Evolutionary conservation across 2,888 invertebrate genomes (phyloP).

Genomic region (Meiosimyza platycephala): DNA sequence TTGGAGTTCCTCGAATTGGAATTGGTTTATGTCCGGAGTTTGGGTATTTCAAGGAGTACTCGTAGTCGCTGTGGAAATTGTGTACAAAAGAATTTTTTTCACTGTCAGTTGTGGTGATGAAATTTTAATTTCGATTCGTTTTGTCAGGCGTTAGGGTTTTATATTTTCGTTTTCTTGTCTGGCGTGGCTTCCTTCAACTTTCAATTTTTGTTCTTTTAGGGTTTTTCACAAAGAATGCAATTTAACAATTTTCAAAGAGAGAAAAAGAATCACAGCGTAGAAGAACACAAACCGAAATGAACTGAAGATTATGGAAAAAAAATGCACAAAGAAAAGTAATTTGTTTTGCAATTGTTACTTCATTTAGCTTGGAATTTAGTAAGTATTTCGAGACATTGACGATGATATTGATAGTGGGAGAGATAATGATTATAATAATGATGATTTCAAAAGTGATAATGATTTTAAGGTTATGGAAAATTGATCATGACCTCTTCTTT

Average conservation of each 20-base stretch:
- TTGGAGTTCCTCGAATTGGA: neutral
- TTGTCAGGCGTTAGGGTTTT: slow-evolving; percentile 32
- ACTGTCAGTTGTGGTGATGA: slow-evolving; percentile 42
- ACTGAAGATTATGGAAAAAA: neutral
- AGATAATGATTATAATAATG: neutral
- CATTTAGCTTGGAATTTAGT: slow-evolving; percentile 33
- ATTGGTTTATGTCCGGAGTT: no score
- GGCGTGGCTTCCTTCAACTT: neutral
- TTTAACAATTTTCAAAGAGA: slow-evolving; percentile 10
- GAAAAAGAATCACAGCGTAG: neutral
- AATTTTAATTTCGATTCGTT: slow-evolving; percentile 50
- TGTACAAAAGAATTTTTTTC: slow-evolving; percentile 22
- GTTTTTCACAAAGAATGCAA: slow-evolving; percentile 31
- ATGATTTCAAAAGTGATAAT: neutral
- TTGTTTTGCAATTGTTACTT: slow-evolving; percentile 32
- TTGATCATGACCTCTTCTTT: no score
- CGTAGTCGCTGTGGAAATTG: neutral
- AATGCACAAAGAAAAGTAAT: slow-evolving; percentile 18
- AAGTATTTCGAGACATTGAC: neutral
- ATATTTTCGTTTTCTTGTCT: neutral
- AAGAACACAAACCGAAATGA: neutral
- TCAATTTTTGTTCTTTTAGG: neutral
- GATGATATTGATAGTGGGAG: neutral
- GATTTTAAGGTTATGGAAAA: no score
- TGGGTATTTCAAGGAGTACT: no score